These are phyloP conservation scores for Athalia cordata DNA, from an alignment of 2,888 invertebrate genomes.

Conservation along the genomic window DNA sequence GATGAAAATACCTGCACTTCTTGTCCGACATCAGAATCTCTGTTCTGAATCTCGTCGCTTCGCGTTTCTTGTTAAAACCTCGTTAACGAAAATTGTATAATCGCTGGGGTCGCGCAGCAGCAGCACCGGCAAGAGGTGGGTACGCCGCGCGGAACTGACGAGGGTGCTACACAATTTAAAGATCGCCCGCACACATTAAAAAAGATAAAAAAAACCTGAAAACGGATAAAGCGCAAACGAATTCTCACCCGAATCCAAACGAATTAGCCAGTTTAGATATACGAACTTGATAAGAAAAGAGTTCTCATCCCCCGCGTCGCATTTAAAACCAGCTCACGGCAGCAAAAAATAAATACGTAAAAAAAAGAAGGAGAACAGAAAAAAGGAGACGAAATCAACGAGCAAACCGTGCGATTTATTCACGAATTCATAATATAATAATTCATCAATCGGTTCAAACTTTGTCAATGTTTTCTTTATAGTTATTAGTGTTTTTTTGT, in stretches of 20 bases:
- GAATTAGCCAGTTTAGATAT: conserved; percentile 40
- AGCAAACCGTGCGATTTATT: too few relatives aligned
- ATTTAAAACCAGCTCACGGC: not conserved
- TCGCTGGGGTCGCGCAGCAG: not conserved
- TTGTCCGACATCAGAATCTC: not conserved
- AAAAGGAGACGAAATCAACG: too few relatives aligned
- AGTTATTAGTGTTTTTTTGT: too few relatives aligned
- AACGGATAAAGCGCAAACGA: conserved; percentile 29
- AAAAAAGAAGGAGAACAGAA: not conserved
- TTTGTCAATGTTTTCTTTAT: too few relatives aligned
- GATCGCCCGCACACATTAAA: not conserved
- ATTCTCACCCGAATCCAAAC: conserved; percentile 29
- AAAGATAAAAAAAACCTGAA: conserved; percentile 15
- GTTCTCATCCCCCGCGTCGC: not conserved
- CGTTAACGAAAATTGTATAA: conserved; percentile 18
- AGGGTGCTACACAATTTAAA: conserved; percentile 21
- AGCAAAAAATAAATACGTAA: not conserved
- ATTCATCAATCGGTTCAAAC: too few relatives aligned
- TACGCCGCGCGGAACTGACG: not conserved
- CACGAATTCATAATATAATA: too few relatives aligned
- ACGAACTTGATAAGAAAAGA: conserved; percentile 15
- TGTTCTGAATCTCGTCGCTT: not conserved
- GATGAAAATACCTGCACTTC: not conserved
- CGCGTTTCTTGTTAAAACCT: conserved; percentile 22
- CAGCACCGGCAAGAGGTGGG: not conserved